These are phyloP conservation scores for Colossoma macropomum DNA, from an alignment of 2,113 vertebrate species.

Conservation along the genomic window DNA sequence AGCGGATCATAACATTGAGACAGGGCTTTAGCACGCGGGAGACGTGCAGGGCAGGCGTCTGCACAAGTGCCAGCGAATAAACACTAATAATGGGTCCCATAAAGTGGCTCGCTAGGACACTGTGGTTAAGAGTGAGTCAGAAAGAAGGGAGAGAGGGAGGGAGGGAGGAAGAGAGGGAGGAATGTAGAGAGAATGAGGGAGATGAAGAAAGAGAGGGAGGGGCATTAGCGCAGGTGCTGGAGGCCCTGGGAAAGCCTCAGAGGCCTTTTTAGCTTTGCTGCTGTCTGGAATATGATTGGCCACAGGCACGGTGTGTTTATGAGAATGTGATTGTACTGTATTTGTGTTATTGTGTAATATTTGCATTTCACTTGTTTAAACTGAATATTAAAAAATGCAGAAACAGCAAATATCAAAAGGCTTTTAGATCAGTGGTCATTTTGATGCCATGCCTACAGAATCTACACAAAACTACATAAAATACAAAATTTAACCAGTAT, in stretches of 20 bases:
- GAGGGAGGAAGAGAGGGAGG: constrained; percentile 72
- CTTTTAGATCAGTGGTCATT: too few species aligned
- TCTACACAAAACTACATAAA: too few species aligned
- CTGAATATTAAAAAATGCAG: neutral
- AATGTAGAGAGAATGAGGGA: neutral
- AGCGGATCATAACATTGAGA: constrained; percentile 74
- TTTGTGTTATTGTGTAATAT: neutral
- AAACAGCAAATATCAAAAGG: neutral
- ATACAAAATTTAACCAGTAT: too few species aligned
- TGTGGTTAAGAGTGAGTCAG: constrained; percentile 82
- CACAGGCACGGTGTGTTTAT: neutral
- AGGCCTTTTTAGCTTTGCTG: constrained; percentile 54
- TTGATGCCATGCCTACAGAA: too few species aligned
- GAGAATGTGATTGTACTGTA: neutral
- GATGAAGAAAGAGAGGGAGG: neutral
- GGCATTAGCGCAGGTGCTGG: constrained; percentile 1
- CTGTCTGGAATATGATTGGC: constrained; percentile 28
- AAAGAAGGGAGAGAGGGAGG: constrained; percentile 81
- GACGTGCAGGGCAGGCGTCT: constrained; percentile 63
- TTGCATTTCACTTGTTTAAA: neutral
- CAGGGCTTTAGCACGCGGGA: constrained; percentile 64
- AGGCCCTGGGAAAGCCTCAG: neutral
- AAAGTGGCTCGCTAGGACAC: constrained; percentile 64
- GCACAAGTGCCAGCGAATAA: constrained; percentile 74
- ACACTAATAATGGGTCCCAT: constrained; percentile 76